A percentile compares a stretch with the other conserved stretches of the same genome.
Evolutionary conservation across 30 jellyfish, hydroid and myxozoan species (phyloP).

Genomic region (Haliclystus octoradiatus): DNA sequence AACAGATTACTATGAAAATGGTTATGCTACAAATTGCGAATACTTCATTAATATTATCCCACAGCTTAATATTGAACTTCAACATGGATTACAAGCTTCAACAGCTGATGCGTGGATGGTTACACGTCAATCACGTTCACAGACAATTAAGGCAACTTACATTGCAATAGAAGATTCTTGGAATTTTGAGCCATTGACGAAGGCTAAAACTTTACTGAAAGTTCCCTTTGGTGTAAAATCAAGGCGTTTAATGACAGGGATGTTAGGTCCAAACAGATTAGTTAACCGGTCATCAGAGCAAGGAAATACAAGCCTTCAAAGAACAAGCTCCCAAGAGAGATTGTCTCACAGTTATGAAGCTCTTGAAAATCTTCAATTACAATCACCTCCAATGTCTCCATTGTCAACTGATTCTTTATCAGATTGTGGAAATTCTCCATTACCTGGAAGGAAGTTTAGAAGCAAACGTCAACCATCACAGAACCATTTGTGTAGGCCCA

Average conservation of each 20-base stretch:
- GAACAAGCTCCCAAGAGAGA: neutral
- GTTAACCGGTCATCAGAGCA: neutral
- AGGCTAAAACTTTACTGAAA: too few relatives aligned
- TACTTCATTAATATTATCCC: constrained; percentile 64
- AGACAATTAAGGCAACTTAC: constrained; percentile 26
- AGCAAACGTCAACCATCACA: neutral
- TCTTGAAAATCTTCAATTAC: neutral
- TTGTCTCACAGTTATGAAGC: neutral
- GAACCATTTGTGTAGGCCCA: too few relatives aligned
- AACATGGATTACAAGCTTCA: constrained; percentile 85
- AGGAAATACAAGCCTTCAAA: neutral
- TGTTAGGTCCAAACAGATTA: neutral
- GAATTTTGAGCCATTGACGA: too few relatives aligned
- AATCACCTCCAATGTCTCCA: neutral
- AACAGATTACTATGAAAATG: constrained; percentile 55
- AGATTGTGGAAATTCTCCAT: neutral
- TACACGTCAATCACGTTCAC: constrained; percentile 24
- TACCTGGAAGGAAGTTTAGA: neutral
- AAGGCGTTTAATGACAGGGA: neutral
- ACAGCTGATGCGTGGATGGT: constrained; percentile 86
- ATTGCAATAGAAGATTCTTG: constrained; percentile 63
- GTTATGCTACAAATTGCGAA: constrained; percentile 82
- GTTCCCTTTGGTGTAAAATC: neutral
- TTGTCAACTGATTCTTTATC: neutral
- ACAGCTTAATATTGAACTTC: constrained; percentile 81